These are phyloP conservation scores for Lathamus discolor DNA, from an alignment of 2,113 vertebrate species.

Conservation along the genomic window DNA sequence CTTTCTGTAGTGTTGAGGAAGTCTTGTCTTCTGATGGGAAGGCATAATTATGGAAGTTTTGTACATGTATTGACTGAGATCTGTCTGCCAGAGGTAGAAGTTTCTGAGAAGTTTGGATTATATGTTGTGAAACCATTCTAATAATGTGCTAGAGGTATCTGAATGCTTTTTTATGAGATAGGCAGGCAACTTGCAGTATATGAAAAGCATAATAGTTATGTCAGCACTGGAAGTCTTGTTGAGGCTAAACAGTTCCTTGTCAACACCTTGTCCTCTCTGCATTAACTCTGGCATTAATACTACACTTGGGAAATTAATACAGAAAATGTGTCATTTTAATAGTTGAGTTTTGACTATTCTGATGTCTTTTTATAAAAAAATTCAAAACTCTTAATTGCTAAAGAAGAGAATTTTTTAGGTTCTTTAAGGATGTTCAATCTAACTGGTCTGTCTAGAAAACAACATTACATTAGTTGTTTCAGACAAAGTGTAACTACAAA, in stretches of 20 bases:
- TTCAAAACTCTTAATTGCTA: neutral
- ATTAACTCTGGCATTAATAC: neutral
- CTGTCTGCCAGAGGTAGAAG: neutral
- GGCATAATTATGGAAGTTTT: neutral
- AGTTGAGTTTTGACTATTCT: neutral
- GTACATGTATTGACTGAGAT: neutral
- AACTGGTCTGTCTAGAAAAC: neutral
- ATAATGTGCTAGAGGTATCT: neutral
- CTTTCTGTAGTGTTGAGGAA: neutral
- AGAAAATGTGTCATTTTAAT: neutral
- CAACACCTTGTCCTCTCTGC: neutral
- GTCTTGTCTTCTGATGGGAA: neutral
- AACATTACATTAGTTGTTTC: neutral
- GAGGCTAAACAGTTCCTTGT: neutral
- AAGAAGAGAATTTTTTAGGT: neutral
- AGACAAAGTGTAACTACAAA: neutral
- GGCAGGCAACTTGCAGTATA: neutral
- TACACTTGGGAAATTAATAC: neutral
- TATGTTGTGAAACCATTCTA: neutral
- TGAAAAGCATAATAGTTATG: neutral
- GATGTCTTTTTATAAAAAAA: neutral
- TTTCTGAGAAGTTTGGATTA: neutral
- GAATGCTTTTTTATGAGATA: neutral
- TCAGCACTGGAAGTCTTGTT: neutral
- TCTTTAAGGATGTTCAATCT: neutral